Base-by-base conservation (phyloP, 2,113 vertebrate species). In the Pterophyllum scalare region DNA sequence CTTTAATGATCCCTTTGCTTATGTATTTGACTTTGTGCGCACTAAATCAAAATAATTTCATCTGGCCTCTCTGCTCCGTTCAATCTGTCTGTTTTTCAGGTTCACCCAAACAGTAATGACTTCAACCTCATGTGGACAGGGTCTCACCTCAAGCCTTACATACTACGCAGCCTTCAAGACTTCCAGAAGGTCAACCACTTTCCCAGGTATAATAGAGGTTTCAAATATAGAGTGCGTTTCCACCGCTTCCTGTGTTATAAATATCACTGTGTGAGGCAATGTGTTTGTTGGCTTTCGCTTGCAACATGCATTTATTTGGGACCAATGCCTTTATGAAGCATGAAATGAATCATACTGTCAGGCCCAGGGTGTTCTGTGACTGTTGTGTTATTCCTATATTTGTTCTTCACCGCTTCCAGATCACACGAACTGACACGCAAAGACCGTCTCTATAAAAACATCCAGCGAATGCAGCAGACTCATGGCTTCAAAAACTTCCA, bases 51-150 rank as follows among this genome's bases (percentile, higher is more conserved):
- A 72, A 52, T 60, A 1, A 76, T 31, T 81, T 65, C 12, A 62
- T 81, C 35, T 33, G 11, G 49, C 20, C 4, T 79, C 31, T 54
- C 33, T 58, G 4, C 4, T 77, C 15, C 56, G 38, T 31, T 77
- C 20, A 33, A 35, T 33, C 22, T 74, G 24, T 60, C 38, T 76
- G 5, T 80, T 77, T 87, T 89, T 52, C 82, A 99, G 98, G 97
- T 97, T 84, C 97, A 99, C 81, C 96, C 97, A 24, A 98, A 96
- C 83, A 99, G 97, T 90, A 98, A 94, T 0, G 96, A 98, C 91
- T 99, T 99, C 85, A 99, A 99, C 89, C 96, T 99, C n/a, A 98
- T 99, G 98, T 99, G 98, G 98, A 98, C 97, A 5, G 98, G 98
- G 77, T 97, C 97, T 77, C 98, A 99, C 93, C 94, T 99, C 91